phyloP scores from a whole-genome alignment of 2,113 vertebrate species.

The Bos javanicus region DNA sequence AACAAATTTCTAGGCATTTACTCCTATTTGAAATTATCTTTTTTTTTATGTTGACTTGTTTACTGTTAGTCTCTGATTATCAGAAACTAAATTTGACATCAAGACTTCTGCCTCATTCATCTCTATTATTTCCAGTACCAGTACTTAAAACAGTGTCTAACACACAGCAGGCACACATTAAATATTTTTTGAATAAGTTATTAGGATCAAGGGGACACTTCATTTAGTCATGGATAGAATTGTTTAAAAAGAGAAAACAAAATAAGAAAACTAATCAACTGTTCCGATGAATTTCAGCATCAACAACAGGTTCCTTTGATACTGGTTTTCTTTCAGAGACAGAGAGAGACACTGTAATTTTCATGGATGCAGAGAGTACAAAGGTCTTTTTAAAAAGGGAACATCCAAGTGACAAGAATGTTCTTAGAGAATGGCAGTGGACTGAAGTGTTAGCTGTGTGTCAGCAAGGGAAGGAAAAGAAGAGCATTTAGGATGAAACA shows the following conservation, averaged over 20 bases:
- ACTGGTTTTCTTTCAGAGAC: background rate
- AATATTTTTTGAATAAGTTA: background rate
- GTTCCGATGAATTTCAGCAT: background rate
- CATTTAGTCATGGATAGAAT: background rate
- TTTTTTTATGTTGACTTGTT: slow-evolving; percentile 12
- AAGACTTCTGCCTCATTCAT: background rate
- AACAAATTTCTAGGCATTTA: background rate
- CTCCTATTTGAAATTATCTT: background rate
- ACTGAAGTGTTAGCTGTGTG: background rate
- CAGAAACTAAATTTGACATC: background rate
- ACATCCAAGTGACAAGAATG: background rate
- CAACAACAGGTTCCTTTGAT: background rate
- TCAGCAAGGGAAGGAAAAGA: background rate
- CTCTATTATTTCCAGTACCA: background rate
- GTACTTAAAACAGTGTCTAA: background rate
- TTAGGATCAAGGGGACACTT: background rate
- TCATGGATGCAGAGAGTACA: background rate
- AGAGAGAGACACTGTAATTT: background rate
- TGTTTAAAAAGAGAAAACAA: background rate
- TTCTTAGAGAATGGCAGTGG: background rate
- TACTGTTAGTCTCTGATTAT: background rate
- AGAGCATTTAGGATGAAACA: background rate
- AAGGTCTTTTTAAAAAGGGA: background rate
- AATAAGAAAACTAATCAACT: background rate
- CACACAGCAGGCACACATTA: background rate